Evolutionary conservation across 1,140 invertebrate species (phyloP), one percentile per base, ranked within the genome.

Genomic region (Oscheius sp.): DNA sequence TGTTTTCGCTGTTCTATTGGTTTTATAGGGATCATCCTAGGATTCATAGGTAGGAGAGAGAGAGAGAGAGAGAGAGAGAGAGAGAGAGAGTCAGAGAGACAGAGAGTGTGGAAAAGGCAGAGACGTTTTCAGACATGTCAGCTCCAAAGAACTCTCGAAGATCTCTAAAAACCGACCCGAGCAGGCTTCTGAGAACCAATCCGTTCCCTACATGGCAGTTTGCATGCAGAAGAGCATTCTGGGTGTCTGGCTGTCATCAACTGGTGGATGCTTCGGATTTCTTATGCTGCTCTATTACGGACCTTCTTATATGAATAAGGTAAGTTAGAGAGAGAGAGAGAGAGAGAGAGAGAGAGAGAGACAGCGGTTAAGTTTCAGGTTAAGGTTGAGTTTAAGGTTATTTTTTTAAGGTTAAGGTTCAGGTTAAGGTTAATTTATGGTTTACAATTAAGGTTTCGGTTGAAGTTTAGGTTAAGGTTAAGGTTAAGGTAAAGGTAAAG

Each of bases 261-360:
- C 73, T 35, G 76, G 74, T 20, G 63, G 28, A 7, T 20, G 38
- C 28, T 55, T 69, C 3, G 71, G 61, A 7, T 55, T 55, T 23
- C 49, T 55, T 7, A 55, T 55, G 4, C 23, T 55, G 7, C 49
- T 55, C 23, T 55, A 55, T 10, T 78, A 72, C 36, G 77, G 77
- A 3, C 78, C 78, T 3, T 73, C 64, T 1, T 79, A 79, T 52
- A 42, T 79, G 28, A 78, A 78, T 29, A 75, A 80, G 49, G 78
- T 74, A 55, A n/a, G n/a, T n/a, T n/a, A n/a, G n/a, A n/a, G n/a
- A n/a, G n/a, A n/a, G n/a, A n/a, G n/a, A n/a, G n/a, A n/a, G n/a
- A n/a, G n/a, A n/a, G n/a, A n/a, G n/a, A n/a, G n/a, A n/a, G n/a
- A n/a, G n/a, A n/a, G n/a, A n/a, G n/a, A n/a, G n/a, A n/a, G n/a